These are phyloP conservation scores for Microctenopoma stevenorrisi DNA, from an alignment of 2,797 vertebrate species.

Conservation along the genomic window DNA sequence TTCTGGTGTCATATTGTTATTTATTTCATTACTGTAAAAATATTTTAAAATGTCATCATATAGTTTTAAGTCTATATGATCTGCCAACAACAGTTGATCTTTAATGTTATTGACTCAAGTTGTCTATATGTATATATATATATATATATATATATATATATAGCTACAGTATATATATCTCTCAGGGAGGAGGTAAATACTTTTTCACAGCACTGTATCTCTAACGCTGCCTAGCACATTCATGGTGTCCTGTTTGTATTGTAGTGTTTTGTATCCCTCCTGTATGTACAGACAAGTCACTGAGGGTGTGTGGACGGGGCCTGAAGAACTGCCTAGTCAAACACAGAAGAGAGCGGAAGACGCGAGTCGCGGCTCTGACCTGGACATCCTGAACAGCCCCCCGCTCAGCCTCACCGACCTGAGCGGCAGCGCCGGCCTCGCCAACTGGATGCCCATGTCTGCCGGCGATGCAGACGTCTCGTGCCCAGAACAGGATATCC, in stretches of 20 bases:
- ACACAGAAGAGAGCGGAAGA: conserved; percentile 87
- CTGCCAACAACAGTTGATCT: too few species aligned
- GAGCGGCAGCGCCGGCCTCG: conserved; percentile 69
- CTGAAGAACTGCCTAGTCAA: conserved; percentile 83
- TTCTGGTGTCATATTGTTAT: too few species aligned
- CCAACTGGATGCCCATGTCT: conserved; percentile 79
- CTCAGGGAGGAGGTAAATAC: too few species aligned
- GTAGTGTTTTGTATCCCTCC: conserved; percentile 64
- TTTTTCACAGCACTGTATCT: neutral
- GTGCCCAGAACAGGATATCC: conserved; percentile 80
- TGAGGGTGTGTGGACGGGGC: conserved; percentile 88
- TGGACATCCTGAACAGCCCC: conserved; percentile 90
- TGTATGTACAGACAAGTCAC: conserved; percentile 88
- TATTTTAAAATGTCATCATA: too few species aligned
- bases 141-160: too few species aligned
- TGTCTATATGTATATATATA: too few species aligned
- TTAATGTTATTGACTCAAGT: too few species aligned
- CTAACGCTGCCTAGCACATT: conserved; percentile 18
- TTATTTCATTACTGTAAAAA: too few species aligned
- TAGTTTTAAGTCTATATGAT: too few species aligned
- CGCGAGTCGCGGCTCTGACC: conserved; percentile 83
- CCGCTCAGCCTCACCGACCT: conserved; percentile 88
- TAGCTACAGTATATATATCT: too few species aligned
- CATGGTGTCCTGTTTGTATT: conserved; percentile 55
- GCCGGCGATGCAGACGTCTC: conserved; percentile 61